Base-by-base conservation (phyloP, 2,888 invertebrate genomes). In the Chironomus riparius region DNA sequence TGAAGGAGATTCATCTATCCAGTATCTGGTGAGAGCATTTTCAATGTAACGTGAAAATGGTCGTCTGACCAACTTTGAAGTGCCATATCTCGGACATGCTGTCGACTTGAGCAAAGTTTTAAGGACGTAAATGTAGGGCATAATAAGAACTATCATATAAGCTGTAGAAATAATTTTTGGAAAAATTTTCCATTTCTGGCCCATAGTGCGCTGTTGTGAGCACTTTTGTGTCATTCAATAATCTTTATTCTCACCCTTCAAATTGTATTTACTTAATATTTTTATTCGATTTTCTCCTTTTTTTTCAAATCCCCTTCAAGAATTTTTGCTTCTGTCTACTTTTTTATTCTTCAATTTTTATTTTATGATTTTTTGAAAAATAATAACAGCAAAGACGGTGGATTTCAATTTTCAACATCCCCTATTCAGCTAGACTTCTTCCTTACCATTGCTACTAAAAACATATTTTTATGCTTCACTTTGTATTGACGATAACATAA, bases 381-480 rank as follows among this genome's bases (percentile, higher is more conserved):
- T 21, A 47, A 18, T 68, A 74, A 74, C 48, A 65, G 68, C 68
- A 74, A 74, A 72, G 68, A 68, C 74, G 68, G 47, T 48, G 74
- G 68, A 72, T 72, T 72, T 72, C 50, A 72, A 56, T 56, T 56
- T 56, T 56, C 56, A 56, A 56, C 56, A 56, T 15, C 56, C 56
- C 56, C 56, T 18, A 15, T 48, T 50, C 50, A 24, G n/a, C 22
- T 3, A 24, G 22, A 3, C 3, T 28, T 3, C 28, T 28, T 38
- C 1, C 38, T 38, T 38, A 38, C 38, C 38, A 38, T 10, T 38
- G 38, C 10, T 38, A 38, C 38, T 38, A 38, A 38, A 38, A 68
- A 38, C 74, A 74, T 74, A 74, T 74, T 65, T 74, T 74, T 74
- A 74, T 74, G 74, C 74, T 74, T 74, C 74, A 47, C 74, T 74